Base-by-base conservation (phyloP, 2,888 invertebrate species). In the Scotopteryx bipunctaria region DNA sequence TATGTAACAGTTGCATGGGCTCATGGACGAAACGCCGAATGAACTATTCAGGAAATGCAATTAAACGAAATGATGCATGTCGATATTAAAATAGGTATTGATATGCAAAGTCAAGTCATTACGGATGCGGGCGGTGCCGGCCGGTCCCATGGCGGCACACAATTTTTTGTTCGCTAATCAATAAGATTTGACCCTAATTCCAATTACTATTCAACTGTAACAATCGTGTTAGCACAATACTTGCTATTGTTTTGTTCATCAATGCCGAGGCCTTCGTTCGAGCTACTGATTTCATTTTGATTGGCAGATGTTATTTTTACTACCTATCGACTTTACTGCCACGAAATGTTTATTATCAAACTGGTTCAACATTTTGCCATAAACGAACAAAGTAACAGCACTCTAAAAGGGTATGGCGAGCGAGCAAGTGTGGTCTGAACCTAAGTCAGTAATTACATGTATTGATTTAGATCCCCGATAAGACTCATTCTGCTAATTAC, bases 51-150 rank as follows among this genome's bases (percentile, higher is more conserved):
- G 86, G 85, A 85, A 86, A 83, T 83, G 82, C 80, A 86, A 86
- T 87, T 83, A 88, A 82, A 86, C 79, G 76, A 79, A 89, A 86
- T 86, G 88, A 85, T 84, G 86, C 89, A 78, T 89, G 87, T 82
- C 87, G 79, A 84, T 85, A 86, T 84, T 84, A 85, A 86, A 87
- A 83, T 78, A 81, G 73, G 78, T 78, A 90, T 88, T 88, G 83
- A 88, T 86, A 90, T 90, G 89, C 81, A 86, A 89, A 89, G 81
- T 76, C 65, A 69, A 54, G 65, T 78, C 76, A 81, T 82, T 83
- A 76, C 73, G 71, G 67, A 82, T 78, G 78, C 81, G 82, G 81
- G 81, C 76, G 70, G 67, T 65, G 73, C 74, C 70, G 59, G 73
- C 76, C 81, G 73, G 80, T 81, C 85, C 81, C 81, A 83, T 78